Evolutionary conservation across 2,113 vertebrate genomes (phyloP), one percentile per base, ranked within the genome.

Genomic region (Cinclus mexicanus): DNA sequence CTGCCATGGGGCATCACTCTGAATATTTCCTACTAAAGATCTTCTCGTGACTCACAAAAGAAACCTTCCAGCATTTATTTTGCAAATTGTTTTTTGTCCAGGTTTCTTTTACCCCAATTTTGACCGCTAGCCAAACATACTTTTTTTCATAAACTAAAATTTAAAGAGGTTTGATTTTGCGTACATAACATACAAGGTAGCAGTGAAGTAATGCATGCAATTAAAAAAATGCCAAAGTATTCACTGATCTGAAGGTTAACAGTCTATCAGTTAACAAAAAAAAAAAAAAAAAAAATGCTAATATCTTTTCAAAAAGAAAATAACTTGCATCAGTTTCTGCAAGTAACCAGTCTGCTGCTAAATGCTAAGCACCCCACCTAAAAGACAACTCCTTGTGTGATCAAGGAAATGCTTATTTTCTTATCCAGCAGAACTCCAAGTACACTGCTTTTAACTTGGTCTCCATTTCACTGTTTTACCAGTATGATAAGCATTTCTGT

Each of bases 71-170:
- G 39, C 22, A 42, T 26, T 75, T 28, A 64, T 12, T 86, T 39
- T 77, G 44, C 14, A 63, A 80, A 77, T 14, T 69, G 41, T 0
- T 46, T 81, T 79, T 60, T 67, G 16, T 57, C 53, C 21, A 37
- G 6, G 1, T 16, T 31, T 44, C 25, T 88, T 71, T 64, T 5
- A 84, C 24, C 8, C 14, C 20, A 7, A 22, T 89, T 81, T 83
- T 20, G 35, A 88, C 47, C 75, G 41, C 1, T 41, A 95, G 79
- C 47, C 92, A 96, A 97, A 95, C 29, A 67, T 67, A 89, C 35
- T 77, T 87, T 97, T 87, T 93, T 92, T 91, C 83, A 86, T 74
- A 92, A 96, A 95, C 95, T 97, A 96, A 97, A 94, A 94, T 79
- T n/a, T 95, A 95, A 93, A 71, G 63, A 92, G 61, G 16, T 68